Evolutionary conservation across 2,797 vertebrate genomes (phyloP), one percentile per base, ranked within the genome.

Genomic region (Mionectes olivaceus): DNA sequence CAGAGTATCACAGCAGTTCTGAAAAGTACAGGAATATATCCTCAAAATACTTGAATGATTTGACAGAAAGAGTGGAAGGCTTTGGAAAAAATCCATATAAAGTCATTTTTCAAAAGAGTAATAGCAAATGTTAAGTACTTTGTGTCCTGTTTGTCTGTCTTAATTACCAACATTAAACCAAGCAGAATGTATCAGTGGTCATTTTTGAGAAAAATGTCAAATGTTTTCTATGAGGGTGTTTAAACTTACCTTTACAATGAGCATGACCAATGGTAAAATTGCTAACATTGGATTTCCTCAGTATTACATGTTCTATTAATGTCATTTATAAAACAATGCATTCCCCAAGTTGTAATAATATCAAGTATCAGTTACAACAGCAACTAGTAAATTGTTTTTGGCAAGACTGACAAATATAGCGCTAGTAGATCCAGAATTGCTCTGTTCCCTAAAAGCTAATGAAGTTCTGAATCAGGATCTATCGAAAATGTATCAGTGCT

Each of bases 331-430:
- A 87, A 89, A 89, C 83, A 95, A 69, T 21, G 19, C 9, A 2
- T 61, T 94, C 93, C 90, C 93, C 43, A 53, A 90, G 47, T 74
- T 77, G 50, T 46, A 94, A 37, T 94, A 94, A 89, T 41, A 90
- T 17, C 82, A 96, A 91, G 83, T 86, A 92, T 74, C 69, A 35
- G 83, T 89, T 95, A 93, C 87, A 96, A 77, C 32, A 89, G 89
- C 49, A 92, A 93, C 80, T 57, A 90, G 30, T 95, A 94, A 95
- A 97, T 90, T 8, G 37, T 19, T 93, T 85, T 85, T 95, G 95
- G 94, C 89, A 94, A 52, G 68, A 69, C 28, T 59, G 46, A 39
- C 35, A 81, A 87, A 56, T 60, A 49, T 84, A 94, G 86, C 95
- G 94, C 93, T 70, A 65, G 28, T 24, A 71, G 53, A 87, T 57